Conservation (phyloP, 2,113 vertebrate species). For the Scortum barcoo region DNA sequence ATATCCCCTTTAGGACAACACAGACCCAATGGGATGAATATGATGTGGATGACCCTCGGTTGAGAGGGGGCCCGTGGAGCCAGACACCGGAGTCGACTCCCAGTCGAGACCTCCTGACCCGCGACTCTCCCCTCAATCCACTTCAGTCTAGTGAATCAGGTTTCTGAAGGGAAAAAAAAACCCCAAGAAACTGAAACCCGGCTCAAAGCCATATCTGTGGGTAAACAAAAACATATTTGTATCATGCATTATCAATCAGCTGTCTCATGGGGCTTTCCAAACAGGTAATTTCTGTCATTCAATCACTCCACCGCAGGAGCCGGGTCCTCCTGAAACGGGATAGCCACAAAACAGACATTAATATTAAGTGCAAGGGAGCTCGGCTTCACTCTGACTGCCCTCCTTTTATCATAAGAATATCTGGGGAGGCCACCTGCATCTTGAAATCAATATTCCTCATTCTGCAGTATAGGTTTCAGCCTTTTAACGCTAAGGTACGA, state of each 20-base stretch:
- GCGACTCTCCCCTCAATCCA: constrained; percentile 34
- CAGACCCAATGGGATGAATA: constrained; percentile 59
- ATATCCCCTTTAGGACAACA: constrained; percentile 70
- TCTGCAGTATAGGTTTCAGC: constrained; percentile 17
- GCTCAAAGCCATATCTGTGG: constrained; percentile 61
- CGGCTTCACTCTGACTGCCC: constrained; percentile 60
- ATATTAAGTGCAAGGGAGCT: constrained; percentile 81
- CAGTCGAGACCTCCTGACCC: constrained; percentile 56
- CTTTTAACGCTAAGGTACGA: neutral
- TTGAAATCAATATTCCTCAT: constrained; percentile 48
- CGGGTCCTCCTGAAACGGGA: constrained; percentile 78
- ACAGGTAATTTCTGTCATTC: constrained; percentile 79
- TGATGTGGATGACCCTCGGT: constrained; percentile 60
- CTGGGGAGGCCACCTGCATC: constrained; percentile 31
- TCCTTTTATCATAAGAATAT: constrained; percentile 64
- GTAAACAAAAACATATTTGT: constrained; percentile 74
- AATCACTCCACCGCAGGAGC: constrained; percentile 74
- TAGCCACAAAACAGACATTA: constrained; percentile 78
- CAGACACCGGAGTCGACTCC: constrained; percentile 38
- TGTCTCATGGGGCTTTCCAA: constrained; percentile 72
- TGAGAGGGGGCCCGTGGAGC: constrained; percentile 36
- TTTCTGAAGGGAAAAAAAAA: constrained; percentile 58
- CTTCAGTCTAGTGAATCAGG: constrained; percentile 59
- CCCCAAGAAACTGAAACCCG: constrained; percentile 60
- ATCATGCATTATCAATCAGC: constrained; percentile 78